Conservation (phyloP, 2,888 invertebrate genomes). For the Acanthosoma haemorrhoidale region DNA sequence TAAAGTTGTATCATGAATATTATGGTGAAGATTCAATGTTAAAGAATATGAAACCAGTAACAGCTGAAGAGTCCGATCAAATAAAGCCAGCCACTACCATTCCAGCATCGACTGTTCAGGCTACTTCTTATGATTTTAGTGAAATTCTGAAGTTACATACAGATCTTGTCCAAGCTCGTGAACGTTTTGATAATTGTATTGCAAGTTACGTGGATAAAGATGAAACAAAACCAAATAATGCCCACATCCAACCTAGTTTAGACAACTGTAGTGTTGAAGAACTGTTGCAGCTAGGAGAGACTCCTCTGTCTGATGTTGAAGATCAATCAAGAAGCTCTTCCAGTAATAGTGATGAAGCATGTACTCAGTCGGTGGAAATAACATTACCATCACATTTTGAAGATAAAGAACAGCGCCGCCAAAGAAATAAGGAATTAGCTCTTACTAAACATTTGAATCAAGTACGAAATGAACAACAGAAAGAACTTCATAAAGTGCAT, state of each 20-base stretch:
- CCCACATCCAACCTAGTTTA: no score
- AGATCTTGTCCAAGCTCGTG: not conserved
- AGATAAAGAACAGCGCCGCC: not conserved
- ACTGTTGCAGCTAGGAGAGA: not conserved
- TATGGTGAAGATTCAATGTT: not conserved
- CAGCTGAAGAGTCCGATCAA: not conserved
- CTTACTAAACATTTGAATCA: not conserved
- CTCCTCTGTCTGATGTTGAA: not conserved
- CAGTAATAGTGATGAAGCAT: not conserved
- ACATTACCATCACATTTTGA: not conserved
- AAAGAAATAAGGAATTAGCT: not conserved
- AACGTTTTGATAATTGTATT: not conserved
- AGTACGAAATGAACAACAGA: not conserved
- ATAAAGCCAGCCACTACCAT: no score
- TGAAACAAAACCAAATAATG: not conserved
- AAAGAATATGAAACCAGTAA: not conserved
- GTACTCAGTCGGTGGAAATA: not conserved
- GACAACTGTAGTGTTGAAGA: not conserved
- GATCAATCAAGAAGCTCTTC: not conserved
- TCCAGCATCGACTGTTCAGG: not conserved
- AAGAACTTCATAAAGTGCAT: conserved; percentile 72
- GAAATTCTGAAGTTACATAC: not conserved
- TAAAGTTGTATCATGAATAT: not conserved
- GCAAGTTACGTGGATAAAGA: not conserved
- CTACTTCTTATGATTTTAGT: conserved; percentile 17